Conservation (phyloP, 92 coral and sea anemone genomes). For the Porites rus region DNA sequence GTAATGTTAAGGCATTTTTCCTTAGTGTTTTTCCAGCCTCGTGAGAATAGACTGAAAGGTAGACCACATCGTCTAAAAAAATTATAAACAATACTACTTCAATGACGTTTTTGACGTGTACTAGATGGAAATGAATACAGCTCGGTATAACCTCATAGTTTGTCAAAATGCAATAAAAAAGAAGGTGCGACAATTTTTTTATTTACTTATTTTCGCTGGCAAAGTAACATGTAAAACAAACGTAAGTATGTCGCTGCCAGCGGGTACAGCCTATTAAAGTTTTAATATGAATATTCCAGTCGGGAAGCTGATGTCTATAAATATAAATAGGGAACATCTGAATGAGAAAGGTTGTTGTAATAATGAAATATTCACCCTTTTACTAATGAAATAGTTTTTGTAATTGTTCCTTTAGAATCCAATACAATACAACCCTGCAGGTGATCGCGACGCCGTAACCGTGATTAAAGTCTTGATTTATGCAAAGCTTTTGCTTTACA, state of each 20-base stretch:
- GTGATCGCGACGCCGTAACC: neutral
- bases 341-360: neutral
- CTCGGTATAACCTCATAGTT: neutral
- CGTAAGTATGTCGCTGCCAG: neutral
- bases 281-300: neutral
- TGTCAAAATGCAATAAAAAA: neutral
- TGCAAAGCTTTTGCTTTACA: constrained; percentile 20
- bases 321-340: neutral
- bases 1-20: neutral
- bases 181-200: neutral
- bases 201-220: constrained; percentile 4
- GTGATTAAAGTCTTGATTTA: constrained; percentile 22
- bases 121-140: neutral
- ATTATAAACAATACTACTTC: neutral
- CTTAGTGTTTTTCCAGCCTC: too few relatives aligned
- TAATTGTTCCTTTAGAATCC: constrained; percentile 17
- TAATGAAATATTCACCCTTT: constrained; percentile 15
- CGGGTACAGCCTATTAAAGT: neutral
- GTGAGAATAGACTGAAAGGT: too few relatives aligned
- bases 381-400: constrained; percentile 7
- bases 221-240: neutral
- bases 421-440: constrained; percentile 18
- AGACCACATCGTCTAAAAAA: neutral
- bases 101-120: neutral
- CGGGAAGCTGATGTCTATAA: neutral